A percentile compares a stretch with the other conserved stretches of the same genome.
Conservation (phyloP, 23 tunicate species). For the Oikopleura dioica region DNA sequence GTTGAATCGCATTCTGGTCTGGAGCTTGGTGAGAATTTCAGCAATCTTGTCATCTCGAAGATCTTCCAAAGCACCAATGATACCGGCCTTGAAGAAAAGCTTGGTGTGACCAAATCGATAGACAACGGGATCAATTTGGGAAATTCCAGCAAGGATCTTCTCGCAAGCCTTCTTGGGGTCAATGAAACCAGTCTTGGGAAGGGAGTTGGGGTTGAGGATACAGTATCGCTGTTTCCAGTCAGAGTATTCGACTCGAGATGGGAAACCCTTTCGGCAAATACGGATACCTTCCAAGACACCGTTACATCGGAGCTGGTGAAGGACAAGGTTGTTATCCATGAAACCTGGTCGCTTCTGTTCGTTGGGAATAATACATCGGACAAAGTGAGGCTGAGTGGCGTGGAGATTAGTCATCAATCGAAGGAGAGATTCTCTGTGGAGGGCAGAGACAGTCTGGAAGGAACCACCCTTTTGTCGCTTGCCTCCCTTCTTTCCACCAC, state of each 20-base stretch:
- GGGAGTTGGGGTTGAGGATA: slow-evolving; percentile 55
- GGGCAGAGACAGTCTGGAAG: slow-evolving; percentile 83
- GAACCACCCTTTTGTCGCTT: slow-evolving; percentile 85
- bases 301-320: slow-evolving; percentile 81
- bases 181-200: slow-evolving; percentile 72
- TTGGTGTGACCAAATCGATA: slow-evolving; percentile 81
- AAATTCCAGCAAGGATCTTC: slow-evolving; percentile 42
- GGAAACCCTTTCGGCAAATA: slow-evolving; percentile 94
- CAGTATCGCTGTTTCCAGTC: slow-evolving; percentile 93
- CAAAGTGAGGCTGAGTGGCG: slow-evolving; percentile 94
- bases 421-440: slow-evolving; percentile 72
- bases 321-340: slow-evolving; percentile 65
- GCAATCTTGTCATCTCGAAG: slow-evolving; percentile 74
- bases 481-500: slow-evolving; percentile 52
- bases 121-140: slow-evolving; percentile 50
- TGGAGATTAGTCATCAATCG: slow-evolving; percentile 84
- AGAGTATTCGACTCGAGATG: slow-evolving; percentile 61
- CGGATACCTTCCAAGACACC: slow-evolving; percentile 95
- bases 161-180: slow-evolving; percentile 95
- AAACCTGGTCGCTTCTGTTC: slow-evolving; percentile 70
- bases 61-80: slow-evolving; percentile 71
- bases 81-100: slow-evolving; percentile 96
- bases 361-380: slow-evolving; percentile 90
- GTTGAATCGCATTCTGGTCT: slow-evolving; percentile 58
- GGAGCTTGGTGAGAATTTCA: slow-evolving; percentile 47